phyloP scores from a whole-genome alignment of 2,888 invertebrate species.

The Eupithecia pulchellata region DNA sequence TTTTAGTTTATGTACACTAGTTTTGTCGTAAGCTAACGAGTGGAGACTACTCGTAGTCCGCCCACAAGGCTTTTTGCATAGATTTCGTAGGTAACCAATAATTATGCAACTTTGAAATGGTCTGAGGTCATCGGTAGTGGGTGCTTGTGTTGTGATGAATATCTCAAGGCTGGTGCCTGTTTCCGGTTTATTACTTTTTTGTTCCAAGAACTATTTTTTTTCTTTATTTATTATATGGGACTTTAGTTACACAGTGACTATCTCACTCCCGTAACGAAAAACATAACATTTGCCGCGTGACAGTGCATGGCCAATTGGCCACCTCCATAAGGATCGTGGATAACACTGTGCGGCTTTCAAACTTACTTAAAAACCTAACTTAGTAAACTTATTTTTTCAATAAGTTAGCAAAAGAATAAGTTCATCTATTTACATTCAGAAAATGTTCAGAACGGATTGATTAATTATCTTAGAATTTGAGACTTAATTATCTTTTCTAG shows the following conservation, averaged over 20 bases:
- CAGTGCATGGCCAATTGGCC: too few relatives aligned
- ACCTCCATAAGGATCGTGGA: too few relatives aligned
- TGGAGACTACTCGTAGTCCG: constrained; percentile 60
- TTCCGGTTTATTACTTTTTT: constrained; percentile 40
- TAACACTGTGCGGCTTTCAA: too few relatives aligned
- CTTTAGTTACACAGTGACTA: too few relatives aligned
- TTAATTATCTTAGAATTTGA: background rate
- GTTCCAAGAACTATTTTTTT: constrained; percentile 25
- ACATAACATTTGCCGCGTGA: too few relatives aligned
- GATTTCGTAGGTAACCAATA: constrained; percentile 26
- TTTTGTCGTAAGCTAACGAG: background rate
- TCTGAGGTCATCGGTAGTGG: constrained; percentile 43
- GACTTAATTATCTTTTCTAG: background rate
- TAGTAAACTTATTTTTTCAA: background rate
- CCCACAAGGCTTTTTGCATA: constrained; percentile 65
- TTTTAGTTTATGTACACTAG: background rate
- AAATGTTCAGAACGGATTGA: background rate
- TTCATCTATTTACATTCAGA: background rate
- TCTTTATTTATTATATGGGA: too few relatives aligned
- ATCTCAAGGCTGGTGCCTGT: constrained; percentile 40
- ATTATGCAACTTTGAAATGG: constrained; percentile 37
- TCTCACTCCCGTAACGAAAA: too few relatives aligned
- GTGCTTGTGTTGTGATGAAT: constrained; percentile 38
- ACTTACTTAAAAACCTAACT: too few relatives aligned
- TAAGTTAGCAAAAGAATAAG: background rate